phyloP scores from a whole-genome alignment of 1,140 invertebrate genomes.

The Augochlora pura region DNA sequence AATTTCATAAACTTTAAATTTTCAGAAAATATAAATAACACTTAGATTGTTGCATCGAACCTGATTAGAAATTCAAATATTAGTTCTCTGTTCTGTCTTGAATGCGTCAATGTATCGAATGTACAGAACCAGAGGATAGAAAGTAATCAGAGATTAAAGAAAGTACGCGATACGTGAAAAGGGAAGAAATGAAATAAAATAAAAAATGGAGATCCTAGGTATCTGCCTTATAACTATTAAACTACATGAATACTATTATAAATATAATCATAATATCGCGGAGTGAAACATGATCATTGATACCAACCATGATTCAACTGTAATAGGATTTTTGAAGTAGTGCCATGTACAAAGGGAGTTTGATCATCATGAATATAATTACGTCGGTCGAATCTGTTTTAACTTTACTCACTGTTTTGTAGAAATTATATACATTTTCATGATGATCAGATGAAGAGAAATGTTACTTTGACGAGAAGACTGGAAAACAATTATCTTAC shows the following conservation, averaged over 20 bases:
- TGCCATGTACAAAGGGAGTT: slow-evolving; percentile 49
- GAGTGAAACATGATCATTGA: slow-evolving; percentile 14
- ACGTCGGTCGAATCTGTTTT: slow-evolving; percentile 26
- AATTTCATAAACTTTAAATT: not conserved
- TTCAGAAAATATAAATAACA: not conserved
- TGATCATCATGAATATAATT: slow-evolving; percentile 10
- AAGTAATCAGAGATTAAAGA: slow-evolving; percentile 19
- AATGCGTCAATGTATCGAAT: slow-evolving; percentile 47
- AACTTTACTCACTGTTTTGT: slow-evolving; percentile 23
- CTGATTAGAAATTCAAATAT: slow-evolving; percentile 13
- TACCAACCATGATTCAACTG: not conserved
- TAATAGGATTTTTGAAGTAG: slow-evolving; percentile 38
- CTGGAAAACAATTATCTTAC: slow-evolving; percentile 36
- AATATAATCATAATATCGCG: not conserved
- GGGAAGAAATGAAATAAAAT: slow-evolving; percentile 20
- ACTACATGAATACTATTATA: slow-evolving; percentile 1
- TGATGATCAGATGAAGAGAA: not conserved
- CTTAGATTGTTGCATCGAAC: slow-evolving; percentile 4
- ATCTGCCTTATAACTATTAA: slow-evolving; percentile 50
- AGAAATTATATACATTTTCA: slow-evolving; percentile 42
- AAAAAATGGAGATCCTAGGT: slow-evolving; percentile 38
- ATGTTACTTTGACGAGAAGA: slow-evolving; percentile 15
- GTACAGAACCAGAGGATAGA: slow-evolving; percentile 38
- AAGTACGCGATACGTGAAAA: not conserved
- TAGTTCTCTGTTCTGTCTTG: slow-evolving; percentile 35